Percentiles rank a stretch among this genome's conserved stretches.
These are phyloP conservation scores for Tipula unca DNA, from an alignment of 2,888 invertebrate genomes.

Conservation along the genomic window DNA sequence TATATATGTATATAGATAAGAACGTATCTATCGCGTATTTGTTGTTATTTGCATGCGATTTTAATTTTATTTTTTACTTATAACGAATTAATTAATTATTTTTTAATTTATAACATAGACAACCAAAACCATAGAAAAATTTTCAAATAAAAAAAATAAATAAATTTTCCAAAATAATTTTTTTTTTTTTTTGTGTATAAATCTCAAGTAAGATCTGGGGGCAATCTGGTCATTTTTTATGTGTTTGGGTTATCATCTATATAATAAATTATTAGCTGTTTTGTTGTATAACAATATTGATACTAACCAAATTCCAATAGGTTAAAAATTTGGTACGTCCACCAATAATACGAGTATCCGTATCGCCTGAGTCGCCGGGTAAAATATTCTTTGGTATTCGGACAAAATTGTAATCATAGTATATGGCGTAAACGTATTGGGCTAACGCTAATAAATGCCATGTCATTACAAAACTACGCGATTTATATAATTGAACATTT, in stretches of 20 bases:
- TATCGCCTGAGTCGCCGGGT: neutral
- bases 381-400: conserved; percentile 37
- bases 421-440: conserved; percentile 40
- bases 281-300: conserved; percentile 16
- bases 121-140: neutral
- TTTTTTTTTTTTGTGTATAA: neutral
- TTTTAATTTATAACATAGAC: neutral
- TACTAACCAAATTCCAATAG: conserved; percentile 48
- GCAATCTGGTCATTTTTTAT: neutral
- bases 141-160: neutral
- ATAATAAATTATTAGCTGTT: neutral
- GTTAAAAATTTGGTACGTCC: conserved; percentile 43
- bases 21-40: neutral
- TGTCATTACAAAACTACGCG: conserved; percentile 37
- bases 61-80: neutral
- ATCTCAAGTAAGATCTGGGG: neutral
- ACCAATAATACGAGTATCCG: conserved; percentile 26
- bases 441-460: conserved; percentile 38
- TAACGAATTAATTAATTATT: neutral
- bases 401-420: conserved; percentile 46
- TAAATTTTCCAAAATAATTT: neutral
- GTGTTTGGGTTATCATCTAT: neutral
- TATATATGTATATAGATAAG: neutral
- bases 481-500: conserved; percentile 42
- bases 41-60: neutral